phyloP scores from a whole-genome alignment of 2,113 vertebrate species.

The Platycercus adscitus region DNA sequence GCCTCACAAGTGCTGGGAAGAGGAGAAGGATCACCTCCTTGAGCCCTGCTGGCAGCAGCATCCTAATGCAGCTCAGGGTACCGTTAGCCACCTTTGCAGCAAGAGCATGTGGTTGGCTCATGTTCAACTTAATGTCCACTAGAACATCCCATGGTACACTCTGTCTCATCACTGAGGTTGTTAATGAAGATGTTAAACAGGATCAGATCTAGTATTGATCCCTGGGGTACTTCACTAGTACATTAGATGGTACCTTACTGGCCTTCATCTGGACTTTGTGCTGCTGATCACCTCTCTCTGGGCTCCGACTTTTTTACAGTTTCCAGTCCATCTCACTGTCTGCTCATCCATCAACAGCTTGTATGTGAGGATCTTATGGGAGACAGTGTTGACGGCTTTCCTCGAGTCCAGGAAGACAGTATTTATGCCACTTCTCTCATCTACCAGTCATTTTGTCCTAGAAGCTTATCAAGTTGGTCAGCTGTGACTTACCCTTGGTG shows the following conservation, averaged over 20 bases:
- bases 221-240: neutral
- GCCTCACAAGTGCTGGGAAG: neutral
- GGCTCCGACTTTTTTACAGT: neutral
- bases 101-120: neutral
- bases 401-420: neutral
- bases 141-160: neutral
- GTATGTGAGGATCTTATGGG: neutral
- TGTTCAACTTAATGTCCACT: neutral
- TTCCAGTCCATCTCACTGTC: neutral
- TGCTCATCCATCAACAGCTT: neutral
- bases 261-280: neutral
- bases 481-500: neutral
- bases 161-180: neutral
- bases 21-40: neutral
- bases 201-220: neutral
- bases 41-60: neutral
- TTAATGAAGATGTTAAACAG: neutral
- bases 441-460: neutral
- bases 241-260: neutral
- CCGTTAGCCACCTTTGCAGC: neutral
- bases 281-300: neutral
- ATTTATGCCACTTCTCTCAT: neutral
- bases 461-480: neutral
- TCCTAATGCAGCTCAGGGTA: neutral
- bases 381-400: neutral